Evolutionary conservation across 2,888 invertebrate genomes (phyloP).

Genomic region (Sabellastarte sp.): DNA sequence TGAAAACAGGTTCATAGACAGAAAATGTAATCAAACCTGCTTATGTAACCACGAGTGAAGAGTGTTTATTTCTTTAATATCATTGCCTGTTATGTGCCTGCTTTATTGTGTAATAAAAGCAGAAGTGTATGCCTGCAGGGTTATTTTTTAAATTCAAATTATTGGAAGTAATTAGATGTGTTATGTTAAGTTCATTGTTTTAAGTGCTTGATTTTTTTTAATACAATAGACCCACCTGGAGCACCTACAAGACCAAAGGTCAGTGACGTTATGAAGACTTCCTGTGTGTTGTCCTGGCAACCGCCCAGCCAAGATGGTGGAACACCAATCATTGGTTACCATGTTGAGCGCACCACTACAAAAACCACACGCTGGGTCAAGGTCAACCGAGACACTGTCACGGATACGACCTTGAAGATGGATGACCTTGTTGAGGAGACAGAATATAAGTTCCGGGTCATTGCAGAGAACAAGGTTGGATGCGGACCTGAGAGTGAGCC

Average conservation of each 20-base stretch:
- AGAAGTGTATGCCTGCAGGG: too few species aligned
- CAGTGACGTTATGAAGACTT: conserved; percentile 42
- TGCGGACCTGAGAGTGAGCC: conserved; percentile 22
- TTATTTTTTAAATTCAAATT: too few species aligned
- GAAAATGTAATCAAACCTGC: too few species aligned
- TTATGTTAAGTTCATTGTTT: too few species aligned
- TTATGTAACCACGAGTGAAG: too few species aligned
- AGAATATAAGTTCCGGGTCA: conserved; percentile 65
- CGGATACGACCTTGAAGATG: conserved; percentile 17
- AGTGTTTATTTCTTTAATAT: too few species aligned
- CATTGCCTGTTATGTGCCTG: too few species aligned
- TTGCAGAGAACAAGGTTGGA: conserved; percentile 69
- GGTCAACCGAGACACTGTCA: conserved; percentile 19
- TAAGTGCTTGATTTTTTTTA: too few species aligned
- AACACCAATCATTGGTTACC: conserved; percentile 51
- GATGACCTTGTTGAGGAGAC: conserved; percentile 48
- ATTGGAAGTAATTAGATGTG: too few species aligned
- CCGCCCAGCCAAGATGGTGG: conserved; percentile 49
- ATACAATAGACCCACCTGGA: conserved; percentile 46
- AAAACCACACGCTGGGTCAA: conserved; percentile 53
- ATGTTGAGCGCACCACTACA: conserved; percentile 63
- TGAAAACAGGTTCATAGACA: too few species aligned
- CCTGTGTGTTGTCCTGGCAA: conserved; percentile 39
- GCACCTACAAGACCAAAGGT: conserved; percentile 50
- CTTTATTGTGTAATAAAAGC: too few species aligned